Base-by-base conservation (phyloP, 2,113 vertebrate genomes). In the Hoplias malabaricus region DNA sequence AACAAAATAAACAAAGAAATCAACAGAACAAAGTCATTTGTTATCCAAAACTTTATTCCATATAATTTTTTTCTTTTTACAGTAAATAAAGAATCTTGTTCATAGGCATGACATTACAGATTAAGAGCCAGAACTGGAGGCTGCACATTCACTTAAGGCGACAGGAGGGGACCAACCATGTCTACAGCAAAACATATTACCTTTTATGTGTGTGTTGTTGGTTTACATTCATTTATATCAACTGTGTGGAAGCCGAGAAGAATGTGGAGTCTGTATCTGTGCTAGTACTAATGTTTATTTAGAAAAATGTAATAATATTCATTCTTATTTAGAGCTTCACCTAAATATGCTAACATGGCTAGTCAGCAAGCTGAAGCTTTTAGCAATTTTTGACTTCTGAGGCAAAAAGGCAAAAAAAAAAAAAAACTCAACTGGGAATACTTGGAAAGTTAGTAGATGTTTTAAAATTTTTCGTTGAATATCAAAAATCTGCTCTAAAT, bases 41-140 rank as follows among this genome's bases (percentile, higher is more conserved):
- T 31, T 59, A 83, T 5, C 69, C 54, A 69, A 88, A 87, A 86
- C 68, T 87, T 90, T 89, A 89, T 90, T 73, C 78, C 88, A 70
- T 38, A 61, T 67, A 54, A 57, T 82, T 81, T 87, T 57, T 68
- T 81, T n/a, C n/a, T 67, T 67, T 23, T 43, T 14, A 25, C 65
- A 43, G 23, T 68, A 46, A 27, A 72, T 86, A 83, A 79, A 86
- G 88, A 87, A 88, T 76, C 84, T 71, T 86, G 75, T 75, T 78
- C 74, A 82, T 85, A 80, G 85, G 83, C 68, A 86, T 66, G 43
- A 65, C 73, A 79, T 81, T 83, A 33, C 31, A 79, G 79, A 79
- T 19, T 85, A 43, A 63, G 66, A 81, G 69, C 74, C 42, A 79
- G 77, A 84, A 72, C 81, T 88, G 78, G 79, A 50, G 80, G 80